Evolutionary conservation across 2,888 invertebrate genomes (phyloP), one percentile per base, ranked within the genome.

Genomic region (Ichneumoninae sp.): DNA sequence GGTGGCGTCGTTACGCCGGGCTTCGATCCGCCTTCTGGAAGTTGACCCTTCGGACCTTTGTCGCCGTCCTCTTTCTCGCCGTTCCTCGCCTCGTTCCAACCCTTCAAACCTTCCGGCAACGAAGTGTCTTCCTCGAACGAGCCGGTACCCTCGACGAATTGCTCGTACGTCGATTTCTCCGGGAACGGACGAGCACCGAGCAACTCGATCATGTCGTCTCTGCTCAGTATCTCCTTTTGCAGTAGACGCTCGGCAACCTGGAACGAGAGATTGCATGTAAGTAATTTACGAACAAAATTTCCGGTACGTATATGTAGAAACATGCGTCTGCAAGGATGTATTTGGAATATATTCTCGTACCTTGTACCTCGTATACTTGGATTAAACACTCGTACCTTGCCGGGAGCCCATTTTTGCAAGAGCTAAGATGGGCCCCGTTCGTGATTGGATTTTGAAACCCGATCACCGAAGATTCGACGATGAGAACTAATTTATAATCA

Each of bases 161-260:
- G 98, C 94, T 99, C 99, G 91, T 99, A 99, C 10, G 99, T 99
- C 16, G 99, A 98, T 94, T 99, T 99, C 94, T 99, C 99, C 13
- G 97, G 97, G 96, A 99, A 99, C 0, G 99, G 99, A 88, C 99
- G 95, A 36, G 96, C 95, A 0, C 99, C 99, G 68, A 99, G 95
- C 50, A 99, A 94, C 93, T 99, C 99, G 86, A 99, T 97, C 98
- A 99, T 98, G 92, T 99, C 99, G 68, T 99, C 98, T 85, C 99
- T 96, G 91, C 97, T 98, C 71, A 99, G 95, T 88, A 99, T 97
- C 94, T 99, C 99, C 92, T 98, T 97, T 91, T 98, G 97, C 80
- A 99, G 94, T 85, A 99, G 95, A 83, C 98, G 95, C 91, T 97
- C 97, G 0, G 97, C 97, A 0, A 97, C 97, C 94, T 94, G 68